Evolutionary conservation across 1,140 invertebrate genomes (phyloP), one percentile per base, ranked within the genome.

Genomic region (Drosophila kepulauana): DNA sequence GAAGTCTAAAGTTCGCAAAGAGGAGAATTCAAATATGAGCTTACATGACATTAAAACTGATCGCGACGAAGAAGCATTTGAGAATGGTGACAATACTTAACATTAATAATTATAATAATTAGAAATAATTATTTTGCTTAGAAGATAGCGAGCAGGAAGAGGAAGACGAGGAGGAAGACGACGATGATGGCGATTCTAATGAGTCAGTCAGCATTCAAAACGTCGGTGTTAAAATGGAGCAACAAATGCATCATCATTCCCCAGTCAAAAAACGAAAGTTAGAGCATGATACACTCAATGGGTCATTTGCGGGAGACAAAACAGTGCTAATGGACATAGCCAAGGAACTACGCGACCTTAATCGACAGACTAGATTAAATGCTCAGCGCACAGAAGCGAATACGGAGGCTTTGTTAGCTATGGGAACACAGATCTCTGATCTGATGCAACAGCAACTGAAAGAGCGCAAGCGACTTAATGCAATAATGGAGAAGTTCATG

Each of bases 401-500:
- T 46, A 77, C 84, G 0, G 79, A 82, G 28, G 84, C 82, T 1
- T 16, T 88, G 4, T 45, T 86, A 15, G 76, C 82, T 1, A 46
- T 86, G 41, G 84, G 82, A 2, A 77, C 82, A 0, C 82, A 82
- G 48, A 77, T 86, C 8, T 77, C 82, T 0, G 84, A 86, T 4
- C 35, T 86, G 38, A 88, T 86, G 82, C 84, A 88, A 20, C 84
- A 86, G 13, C 84, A 86, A 20, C 48, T 86, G 0, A 86, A 79
- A 7, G 82, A 86, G 16, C 82, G 84, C 2, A 86, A 82, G 43
- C 84, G 82, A 3, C 80, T 86, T 5, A 86, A 86, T 63, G 61
- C 62, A 3, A 78, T 86, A 35, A 86, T 86, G 72, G 82, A 86
- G 38, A 86, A 86, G 58, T 86, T 86, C 38, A 84, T 86, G n/a